Percentiles rank a stretch among this genome's conserved stretches.
Evolutionary conservation across 2,888 invertebrate genomes (phyloP).

Genomic region (Meandrusa payeni): DNA sequence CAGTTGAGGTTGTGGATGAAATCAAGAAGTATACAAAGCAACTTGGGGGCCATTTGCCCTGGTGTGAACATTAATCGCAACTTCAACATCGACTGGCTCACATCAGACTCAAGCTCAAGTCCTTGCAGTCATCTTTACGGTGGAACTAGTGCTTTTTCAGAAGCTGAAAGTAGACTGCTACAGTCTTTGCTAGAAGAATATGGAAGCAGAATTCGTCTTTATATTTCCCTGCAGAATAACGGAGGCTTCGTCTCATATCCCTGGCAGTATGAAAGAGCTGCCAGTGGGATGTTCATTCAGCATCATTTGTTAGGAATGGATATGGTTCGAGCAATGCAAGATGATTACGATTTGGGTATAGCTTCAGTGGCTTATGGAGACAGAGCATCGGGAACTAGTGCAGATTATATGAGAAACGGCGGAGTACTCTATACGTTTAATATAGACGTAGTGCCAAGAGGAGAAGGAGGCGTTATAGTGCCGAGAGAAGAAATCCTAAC

Average conservation of each 20-base stretch:
- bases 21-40: constrained; percentile 72
- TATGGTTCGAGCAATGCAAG: constrained; percentile 46
- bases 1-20: constrained; percentile 86
- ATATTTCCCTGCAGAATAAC: constrained; percentile 88
- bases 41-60: constrained; percentile 67
- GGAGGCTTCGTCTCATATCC: constrained; percentile 85
- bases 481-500: constrained; percentile 47
- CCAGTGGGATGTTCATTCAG: constrained; percentile 57
- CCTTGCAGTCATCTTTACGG: constrained; percentile 84
- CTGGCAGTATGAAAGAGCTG: constrained; percentile 82
- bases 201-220: constrained; percentile 76
- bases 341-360: constrained; percentile 45
- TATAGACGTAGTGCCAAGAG: constrained; percentile 49
- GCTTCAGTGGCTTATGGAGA: constrained; percentile 51
- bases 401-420: constrained; percentile 50
- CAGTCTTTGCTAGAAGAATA: constrained; percentile 76
- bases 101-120: constrained; percentile 77
- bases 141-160: constrained; percentile 83
- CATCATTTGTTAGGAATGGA: constrained; percentile 51
- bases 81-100: constrained; percentile 86
- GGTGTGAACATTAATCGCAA: constrained; percentile 90
- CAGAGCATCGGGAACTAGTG: constrained; percentile 59
- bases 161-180: constrained; percentile 82
- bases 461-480: constrained; percentile 46
- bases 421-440: constrained; percentile 51